Evolutionary conservation across 2,113 vertebrate species (phyloP).

Genomic region (Laticauda laticaudata): DNA sequence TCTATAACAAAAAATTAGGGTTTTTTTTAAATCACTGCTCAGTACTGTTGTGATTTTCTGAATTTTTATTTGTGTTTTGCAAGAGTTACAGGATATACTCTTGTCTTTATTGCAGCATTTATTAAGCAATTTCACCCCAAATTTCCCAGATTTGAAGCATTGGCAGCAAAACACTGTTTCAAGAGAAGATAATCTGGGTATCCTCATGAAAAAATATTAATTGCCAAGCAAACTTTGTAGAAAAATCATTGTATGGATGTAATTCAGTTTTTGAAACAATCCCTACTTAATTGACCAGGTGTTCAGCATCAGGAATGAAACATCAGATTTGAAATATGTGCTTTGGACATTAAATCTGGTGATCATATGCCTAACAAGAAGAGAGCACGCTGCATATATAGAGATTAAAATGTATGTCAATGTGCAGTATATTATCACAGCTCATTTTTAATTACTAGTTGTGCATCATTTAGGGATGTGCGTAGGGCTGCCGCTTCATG

Average conservation of each 20-base stretch:
- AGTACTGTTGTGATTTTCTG: background rate
- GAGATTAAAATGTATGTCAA: background rate
- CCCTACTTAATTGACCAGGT: background rate
- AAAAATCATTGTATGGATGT: background rate
- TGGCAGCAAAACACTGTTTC: background rate
- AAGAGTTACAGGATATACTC: background rate
- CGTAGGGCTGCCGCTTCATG: background rate
- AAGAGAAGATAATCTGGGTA: background rate
- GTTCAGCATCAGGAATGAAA: background rate
- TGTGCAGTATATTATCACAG: background rate
- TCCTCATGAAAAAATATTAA: background rate
- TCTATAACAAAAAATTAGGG: background rate
- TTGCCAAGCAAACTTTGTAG: background rate
- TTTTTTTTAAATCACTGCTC: background rate
- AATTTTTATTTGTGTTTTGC: background rate
- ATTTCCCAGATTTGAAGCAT: background rate
- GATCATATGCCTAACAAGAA: background rate
- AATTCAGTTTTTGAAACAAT: background rate
- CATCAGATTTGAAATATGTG: background rate
- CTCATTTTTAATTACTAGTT: background rate
- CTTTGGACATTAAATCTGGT: background rate
- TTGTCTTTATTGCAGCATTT: background rate
- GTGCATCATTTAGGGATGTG: background rate
- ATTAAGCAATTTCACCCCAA: background rate
- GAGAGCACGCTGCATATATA: background rate